Evolutionary conservation across 1,140 invertebrate genomes (phyloP).

Genomic region (Drosophila gunungcola): DNA sequence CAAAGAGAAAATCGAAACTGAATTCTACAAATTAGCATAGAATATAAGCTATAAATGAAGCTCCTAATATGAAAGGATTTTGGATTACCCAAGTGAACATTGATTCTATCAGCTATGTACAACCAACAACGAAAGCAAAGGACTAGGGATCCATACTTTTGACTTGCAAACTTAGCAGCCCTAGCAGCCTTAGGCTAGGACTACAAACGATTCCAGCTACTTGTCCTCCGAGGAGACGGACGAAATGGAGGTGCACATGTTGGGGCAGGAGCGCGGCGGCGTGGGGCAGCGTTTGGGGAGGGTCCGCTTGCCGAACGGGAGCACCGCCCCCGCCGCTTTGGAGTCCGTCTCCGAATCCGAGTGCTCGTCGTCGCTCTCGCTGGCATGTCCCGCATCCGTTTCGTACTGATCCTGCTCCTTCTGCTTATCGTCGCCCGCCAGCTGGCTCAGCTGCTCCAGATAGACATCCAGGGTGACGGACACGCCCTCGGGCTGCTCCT

Average conservation of each 20-base stretch:
- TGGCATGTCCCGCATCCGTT: constrained; percentile 58
- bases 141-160: background rate
- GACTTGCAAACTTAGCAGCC: background rate
- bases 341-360: constrained; percentile 51
- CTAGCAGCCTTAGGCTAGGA: too few species aligned
- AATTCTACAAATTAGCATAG: too few species aligned
- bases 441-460: background rate
- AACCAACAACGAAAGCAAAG: constrained; percentile 14
- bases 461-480: too few species aligned
- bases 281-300: constrained; percentile 15
- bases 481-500: constrained; percentile 16
- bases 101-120: background rate
- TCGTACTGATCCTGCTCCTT: constrained; percentile 48
- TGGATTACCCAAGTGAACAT: background rate
- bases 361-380: constrained; percentile 67
- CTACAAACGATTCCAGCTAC: constrained; percentile 2
- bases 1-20: too few species aligned
- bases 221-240: constrained; percentile 29
- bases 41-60: too few species aligned
- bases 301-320: background rate
- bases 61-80: too few species aligned
- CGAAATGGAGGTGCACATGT: constrained; percentile 6
- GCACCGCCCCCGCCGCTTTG: background rate
- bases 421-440: background rate
- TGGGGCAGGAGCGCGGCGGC: background rate